Evolutionary conservation across 2,113 vertebrate genomes (phyloP).

Genomic region (Paraplagusia blochii): DNA sequence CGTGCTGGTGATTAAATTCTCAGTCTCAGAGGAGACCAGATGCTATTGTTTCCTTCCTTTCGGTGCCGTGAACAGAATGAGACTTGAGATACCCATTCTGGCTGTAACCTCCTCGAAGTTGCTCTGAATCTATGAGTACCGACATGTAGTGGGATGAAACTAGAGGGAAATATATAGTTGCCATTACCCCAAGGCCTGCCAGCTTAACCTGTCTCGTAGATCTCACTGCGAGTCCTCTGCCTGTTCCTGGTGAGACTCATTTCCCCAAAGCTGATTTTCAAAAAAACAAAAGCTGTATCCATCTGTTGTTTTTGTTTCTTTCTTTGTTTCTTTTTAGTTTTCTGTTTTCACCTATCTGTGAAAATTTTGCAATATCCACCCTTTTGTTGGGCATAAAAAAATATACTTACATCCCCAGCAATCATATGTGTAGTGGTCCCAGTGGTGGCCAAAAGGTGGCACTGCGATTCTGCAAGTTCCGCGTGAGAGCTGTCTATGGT

Average conservation of each 20-base stretch:
- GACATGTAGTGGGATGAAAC: constrained; percentile 56
- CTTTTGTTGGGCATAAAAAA: constrained; percentile 27
- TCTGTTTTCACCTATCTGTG: constrained; percentile 44
- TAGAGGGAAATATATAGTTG: constrained; percentile 56
- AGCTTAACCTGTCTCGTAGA: constrained; percentile 60
- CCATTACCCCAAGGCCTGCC: constrained; percentile 55
- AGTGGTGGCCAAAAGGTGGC: constrained; percentile 57
- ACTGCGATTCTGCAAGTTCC: constrained; percentile 52
- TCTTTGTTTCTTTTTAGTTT: constrained; percentile 3
- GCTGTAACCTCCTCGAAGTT: constrained; percentile 46
- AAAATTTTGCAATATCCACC: constrained; percentile 37
- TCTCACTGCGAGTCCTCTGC: constrained; percentile 37
- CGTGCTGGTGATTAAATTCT: constrained; percentile 66
- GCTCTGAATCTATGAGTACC: constrained; percentile 48
- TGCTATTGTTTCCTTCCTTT: constrained; percentile 67
- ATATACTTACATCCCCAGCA: background rate
- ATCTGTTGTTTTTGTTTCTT: background rate
- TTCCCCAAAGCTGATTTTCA: constrained; percentile 31
- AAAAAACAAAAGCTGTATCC: background rate
- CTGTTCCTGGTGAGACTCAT: constrained; percentile 33
- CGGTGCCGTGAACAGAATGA: constrained; percentile 63
- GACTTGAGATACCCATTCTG: constrained; percentile 60
- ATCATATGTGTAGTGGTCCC: background rate
- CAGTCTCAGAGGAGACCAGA: constrained; percentile 61
- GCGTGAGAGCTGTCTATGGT: constrained; percentile 49